Base-by-base conservation (phyloP, 2,888 invertebrate species). In the Drosophila putrida region DNA sequence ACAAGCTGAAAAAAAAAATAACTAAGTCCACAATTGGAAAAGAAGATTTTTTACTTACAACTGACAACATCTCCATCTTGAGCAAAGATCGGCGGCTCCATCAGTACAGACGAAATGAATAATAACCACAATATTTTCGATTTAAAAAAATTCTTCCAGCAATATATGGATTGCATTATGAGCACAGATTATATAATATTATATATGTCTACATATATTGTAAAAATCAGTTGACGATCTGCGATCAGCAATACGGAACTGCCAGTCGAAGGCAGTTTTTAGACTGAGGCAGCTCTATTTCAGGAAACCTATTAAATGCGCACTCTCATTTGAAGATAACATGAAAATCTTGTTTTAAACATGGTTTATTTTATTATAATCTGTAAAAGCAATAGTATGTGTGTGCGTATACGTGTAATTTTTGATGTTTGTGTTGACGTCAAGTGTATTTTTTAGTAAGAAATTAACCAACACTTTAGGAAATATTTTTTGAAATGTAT, bases 61-160 rank as follows among this genome's bases (percentile, higher is more conserved):
- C 44, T 70, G 5, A 72, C 83, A 13, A 82, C 20, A 6, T 82
- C 86, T 11, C 62, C 13, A 57, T 86, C 80, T 60, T 75, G 80
- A 3, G 71, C 67, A 27, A 20, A 13, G 38, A 27, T 15, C 10
- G 10, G 6, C n/a, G 13, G 9, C 4, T 46, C 13, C 28, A 28
- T 31, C 39, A 39, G 35, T 15, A 41, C 10, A 27, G 46, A 4
- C 13, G 65, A 6, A 11, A 70, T 13, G 15, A 33, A 10, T 13
- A 8, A 8, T 8, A 61, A 9, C 39, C 55, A 57, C 8, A 63
- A 35, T 10, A 41, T 31, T 6, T 10, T 47, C 3, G 31, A 5
- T 31, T 31, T 9, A 4, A 39, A 39, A 15, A 39, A 10, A 43
- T 20, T 25, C 25, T 11, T 43, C 11, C 41, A 43, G 11, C 20